Evolutionary conservation across 2,888 invertebrate species (phyloP).

Genomic region (Meganola albula): DNA sequence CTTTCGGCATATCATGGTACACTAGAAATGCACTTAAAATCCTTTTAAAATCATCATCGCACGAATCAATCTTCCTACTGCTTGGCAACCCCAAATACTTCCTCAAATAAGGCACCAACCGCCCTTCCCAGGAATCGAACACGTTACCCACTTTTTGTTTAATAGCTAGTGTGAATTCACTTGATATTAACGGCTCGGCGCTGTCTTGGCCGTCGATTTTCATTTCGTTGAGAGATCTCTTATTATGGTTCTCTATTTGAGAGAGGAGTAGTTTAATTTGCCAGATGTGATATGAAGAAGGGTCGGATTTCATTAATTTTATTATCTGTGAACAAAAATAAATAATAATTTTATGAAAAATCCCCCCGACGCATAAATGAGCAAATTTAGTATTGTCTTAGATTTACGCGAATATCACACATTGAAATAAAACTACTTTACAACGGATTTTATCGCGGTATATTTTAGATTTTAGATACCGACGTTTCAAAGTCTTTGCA

Average conservation of each 20-base stretch:
- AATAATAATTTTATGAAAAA: no score
- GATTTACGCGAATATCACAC: no score
- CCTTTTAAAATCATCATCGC: conserved; percentile 48
- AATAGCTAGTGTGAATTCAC: conserved; percentile 79
- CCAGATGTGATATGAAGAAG: conserved; percentile 81
- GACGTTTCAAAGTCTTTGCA: no score
- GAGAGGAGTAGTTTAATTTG: conserved; percentile 84
- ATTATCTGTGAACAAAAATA: conserved; percentile 61
- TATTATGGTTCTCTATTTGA: conserved; percentile 66
- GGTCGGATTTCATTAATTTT: conserved; percentile 69
- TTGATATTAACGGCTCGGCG: conserved; percentile 71
- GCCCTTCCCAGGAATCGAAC: conserved; percentile 76
- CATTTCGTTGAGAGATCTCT: conserved; percentile 40
- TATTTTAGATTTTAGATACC: no score
- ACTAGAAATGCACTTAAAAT: conserved; percentile 75
- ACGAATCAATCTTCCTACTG: conserved; percentile 38
- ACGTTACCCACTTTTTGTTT: conserved; percentile 74
- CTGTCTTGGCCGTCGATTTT: conserved; percentile 49
- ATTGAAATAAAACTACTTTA: no score
- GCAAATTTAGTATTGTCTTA: no score
- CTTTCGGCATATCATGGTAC: conserved; percentile 77
- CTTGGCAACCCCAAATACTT: conserved; percentile 71
- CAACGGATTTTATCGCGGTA: no score
- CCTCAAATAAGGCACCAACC: conserved; percentile 58
- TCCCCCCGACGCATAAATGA: no score